These are phyloP conservation scores for Caenorhabditis briggsae DNA, from an alignment of 1,140 invertebrate species.

Conservation along the genomic window DNA sequence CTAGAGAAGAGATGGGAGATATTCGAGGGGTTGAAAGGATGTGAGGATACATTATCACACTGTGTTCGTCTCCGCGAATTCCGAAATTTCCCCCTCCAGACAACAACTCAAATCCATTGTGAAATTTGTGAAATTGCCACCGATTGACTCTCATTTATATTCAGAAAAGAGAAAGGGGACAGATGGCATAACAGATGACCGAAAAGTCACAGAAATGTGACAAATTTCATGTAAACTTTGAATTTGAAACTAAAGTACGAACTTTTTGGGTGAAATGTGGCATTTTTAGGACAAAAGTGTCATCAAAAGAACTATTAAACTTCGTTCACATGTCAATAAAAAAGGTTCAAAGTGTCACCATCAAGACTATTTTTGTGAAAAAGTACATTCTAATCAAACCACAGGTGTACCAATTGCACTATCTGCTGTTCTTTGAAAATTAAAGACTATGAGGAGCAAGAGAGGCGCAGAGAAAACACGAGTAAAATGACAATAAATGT, in stretches of 20 bases:
- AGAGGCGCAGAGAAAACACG: conserved; percentile 12
- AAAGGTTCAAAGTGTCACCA: neutral
- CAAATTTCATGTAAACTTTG: neutral
- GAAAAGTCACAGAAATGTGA: neutral
- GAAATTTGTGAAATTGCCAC: neutral
- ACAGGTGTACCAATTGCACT: neutral
- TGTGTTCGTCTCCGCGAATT: neutral
- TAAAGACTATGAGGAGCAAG: neutral
- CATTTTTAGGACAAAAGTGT: no score
- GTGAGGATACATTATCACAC: conserved; percentile 35
- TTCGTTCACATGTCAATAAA: neutral
- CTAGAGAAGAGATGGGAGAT: neutral
- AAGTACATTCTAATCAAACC: no score
- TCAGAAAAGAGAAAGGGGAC: conserved; percentile 7
- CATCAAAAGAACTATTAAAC: no score
- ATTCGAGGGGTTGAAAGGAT: neutral
- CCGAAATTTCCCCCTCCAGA: conserved; percentile 15
- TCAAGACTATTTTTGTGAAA: neutral
- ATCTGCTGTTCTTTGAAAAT: neutral
- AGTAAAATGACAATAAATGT: neutral
- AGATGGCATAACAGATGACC: conserved; percentile 28
- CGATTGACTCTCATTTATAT: conserved; percentile 17
- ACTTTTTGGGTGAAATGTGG: neutral
- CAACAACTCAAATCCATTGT: neutral
- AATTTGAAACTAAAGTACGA: neutral